Conservation (phyloP, 2,888 invertebrate genomes). For the Osedax fenrisi region DNA sequence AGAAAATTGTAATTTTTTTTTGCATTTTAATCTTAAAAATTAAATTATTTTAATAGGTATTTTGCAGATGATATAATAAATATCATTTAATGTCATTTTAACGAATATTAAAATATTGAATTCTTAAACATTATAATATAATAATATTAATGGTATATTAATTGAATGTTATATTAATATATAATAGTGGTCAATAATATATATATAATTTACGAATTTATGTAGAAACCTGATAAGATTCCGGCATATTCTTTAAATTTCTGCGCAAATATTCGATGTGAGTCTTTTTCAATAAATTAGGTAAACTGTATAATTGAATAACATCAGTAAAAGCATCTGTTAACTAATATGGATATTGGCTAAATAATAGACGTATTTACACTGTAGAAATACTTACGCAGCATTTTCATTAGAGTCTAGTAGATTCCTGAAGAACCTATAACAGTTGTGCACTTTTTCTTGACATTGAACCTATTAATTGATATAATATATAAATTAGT, state of each 20-base stretch:
- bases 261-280: constrained; percentile 61
- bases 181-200: neutral
- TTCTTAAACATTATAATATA: too few relatives aligned
- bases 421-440: constrained; percentile 39
- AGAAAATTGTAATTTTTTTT: too few relatives aligned
- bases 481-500: neutral
- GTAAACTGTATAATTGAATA: constrained; percentile 41
- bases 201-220: neutral
- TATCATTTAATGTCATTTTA: too few relatives aligned
- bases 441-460: constrained; percentile 40
- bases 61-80: too few relatives aligned
- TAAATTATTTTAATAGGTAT: too few relatives aligned
- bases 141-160: neutral
- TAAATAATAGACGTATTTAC: too few relatives aligned
- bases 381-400: too few relatives aligned
- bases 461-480: constrained; percentile 40
- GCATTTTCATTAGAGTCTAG: constrained; percentile 41
- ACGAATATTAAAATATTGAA: too few relatives aligned
- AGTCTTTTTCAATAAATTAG: constrained; percentile 57
- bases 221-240: constrained; percentile 61
- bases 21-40: too few relatives aligned
- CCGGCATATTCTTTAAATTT: constrained; percentile 60
- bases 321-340: too few relatives aligned
- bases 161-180: too few relatives aligned
- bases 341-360: too few relatives aligned